phyloP scores from a whole-genome alignment of 1,140 invertebrate species.

The Sogatella furcifera region DNA sequence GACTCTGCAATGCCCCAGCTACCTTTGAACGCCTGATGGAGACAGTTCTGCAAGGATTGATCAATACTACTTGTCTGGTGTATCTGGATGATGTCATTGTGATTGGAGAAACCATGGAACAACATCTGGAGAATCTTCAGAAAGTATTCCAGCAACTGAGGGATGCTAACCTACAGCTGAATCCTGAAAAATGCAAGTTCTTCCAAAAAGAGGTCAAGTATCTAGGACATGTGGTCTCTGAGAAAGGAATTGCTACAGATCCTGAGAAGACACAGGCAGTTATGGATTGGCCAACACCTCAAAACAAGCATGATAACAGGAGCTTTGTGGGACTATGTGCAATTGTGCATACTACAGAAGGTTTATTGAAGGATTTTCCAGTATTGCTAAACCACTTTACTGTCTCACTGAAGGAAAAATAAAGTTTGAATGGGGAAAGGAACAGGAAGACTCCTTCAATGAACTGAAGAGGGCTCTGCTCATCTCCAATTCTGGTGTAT shows the following conservation, averaged over 20 bases:
- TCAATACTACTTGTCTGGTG: conserved; percentile 14
- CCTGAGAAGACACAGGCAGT: conserved; percentile 30
- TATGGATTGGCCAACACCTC: conserved; percentile 26
- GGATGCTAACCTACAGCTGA: conserved; percentile 10
- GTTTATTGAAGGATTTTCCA: conserved; percentile 28
- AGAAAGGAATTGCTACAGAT: conserved; percentile 27
- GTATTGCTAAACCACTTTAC: conserved; percentile 26
- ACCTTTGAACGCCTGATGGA: conserved; percentile 34
- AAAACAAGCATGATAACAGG: conserved; percentile 26
- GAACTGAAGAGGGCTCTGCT: background rate
- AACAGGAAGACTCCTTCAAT: background rate
- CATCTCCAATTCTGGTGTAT: background rate
- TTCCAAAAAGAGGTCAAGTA: conserved; percentile 21
- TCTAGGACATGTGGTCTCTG: conserved; percentile 31
- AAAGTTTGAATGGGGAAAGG: background rate
- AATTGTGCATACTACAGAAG: conserved; percentile 25
- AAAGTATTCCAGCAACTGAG: conserved; percentile 3
- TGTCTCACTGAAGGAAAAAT: conserved; percentile 18
- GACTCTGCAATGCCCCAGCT: conserved; percentile 29
- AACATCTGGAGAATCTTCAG: conserved; percentile 11
- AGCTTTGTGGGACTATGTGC: conserved; percentile 31
- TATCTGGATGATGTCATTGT: conserved; percentile 21
- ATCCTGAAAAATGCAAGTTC: conserved; percentile 28
- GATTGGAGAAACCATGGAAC: background rate
- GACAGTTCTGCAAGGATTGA: conserved; percentile 25